A percentile compares a stretch with the other conserved stretches of the same genome.
Conservation (phyloP, 2,797 vertebrate genomes). For the Leptatherina wallacei region DNA sequence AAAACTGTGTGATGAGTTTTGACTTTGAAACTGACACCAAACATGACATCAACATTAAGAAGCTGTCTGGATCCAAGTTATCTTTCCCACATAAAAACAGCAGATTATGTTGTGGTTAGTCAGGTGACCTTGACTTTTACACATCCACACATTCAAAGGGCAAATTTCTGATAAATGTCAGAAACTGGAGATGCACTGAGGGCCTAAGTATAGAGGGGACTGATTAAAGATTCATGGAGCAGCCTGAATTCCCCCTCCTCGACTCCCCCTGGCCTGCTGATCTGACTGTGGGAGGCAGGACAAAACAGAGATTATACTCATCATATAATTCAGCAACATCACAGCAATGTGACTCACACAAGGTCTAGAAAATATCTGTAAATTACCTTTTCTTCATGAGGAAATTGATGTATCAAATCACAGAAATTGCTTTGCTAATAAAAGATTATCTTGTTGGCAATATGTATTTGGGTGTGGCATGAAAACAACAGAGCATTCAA, state of each 20-base stretch:
- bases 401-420: conserved; percentile 30
- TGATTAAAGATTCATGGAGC: conserved; percentile 86
- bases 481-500: conserved; percentile 17
- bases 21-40: conserved; percentile 9
- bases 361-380: conserved; percentile 55
- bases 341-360: conserved; percentile 52
- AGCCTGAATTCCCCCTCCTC: conserved; percentile 67
- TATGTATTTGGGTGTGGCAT: conserved; percentile 15
- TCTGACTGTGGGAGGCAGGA: conserved; percentile 70
- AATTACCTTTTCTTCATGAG: conserved; percentile 35
- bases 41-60: conserved; percentile 21
- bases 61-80: conserved; percentile 7
- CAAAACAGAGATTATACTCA: conserved; percentile 61
- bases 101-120: conserved; percentile 57
- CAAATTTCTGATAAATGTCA: conserved; percentile 85
- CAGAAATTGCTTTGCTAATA: conserved; percentile 11
- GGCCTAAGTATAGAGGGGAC: conserved; percentile 79
- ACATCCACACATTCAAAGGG: conserved; percentile 67
- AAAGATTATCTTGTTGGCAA: conserved; percentile 13
- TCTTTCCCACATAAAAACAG: conserved; percentile 24
- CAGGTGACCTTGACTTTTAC: conserved; percentile 72
- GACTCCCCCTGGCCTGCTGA: conserved; percentile 56
- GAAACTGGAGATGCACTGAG: conserved; percentile 81
- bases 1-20: conserved; percentile 29
- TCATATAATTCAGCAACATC: conserved; percentile 65